These are phyloP conservation scores for Pantherophis vulpinus DNA, from an alignment of 2,797 vertebrate species.

Conservation along the genomic window DNA sequence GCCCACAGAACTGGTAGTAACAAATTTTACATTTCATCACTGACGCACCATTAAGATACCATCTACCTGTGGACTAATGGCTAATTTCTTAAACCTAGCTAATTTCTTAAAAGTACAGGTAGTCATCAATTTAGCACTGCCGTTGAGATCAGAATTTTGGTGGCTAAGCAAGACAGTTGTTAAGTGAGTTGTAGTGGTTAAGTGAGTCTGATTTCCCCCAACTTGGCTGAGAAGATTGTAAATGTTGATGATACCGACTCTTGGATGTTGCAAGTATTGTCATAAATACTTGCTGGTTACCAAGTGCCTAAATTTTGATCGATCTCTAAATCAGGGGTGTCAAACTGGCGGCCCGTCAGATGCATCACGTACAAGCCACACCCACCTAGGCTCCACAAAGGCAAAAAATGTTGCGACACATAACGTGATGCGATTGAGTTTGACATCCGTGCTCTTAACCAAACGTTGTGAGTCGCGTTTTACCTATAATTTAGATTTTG, in stretches of 20 bases:
- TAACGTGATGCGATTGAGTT: too few species aligned
- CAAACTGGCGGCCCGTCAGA: too few species aligned
- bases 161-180: background rate
- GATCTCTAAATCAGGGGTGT: too few species aligned
- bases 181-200: background rate
- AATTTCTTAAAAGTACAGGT: constrained; percentile 39
- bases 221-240: background rate
- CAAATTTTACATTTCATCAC: too few species aligned
- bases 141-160: background rate
- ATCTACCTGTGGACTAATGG: constrained; percentile 11
- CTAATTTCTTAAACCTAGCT: constrained; percentile 29
- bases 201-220: background rate
- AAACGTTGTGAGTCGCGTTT: too few species aligned
- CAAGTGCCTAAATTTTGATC: too few species aligned
- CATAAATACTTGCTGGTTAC: too few species aligned
- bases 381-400: too few species aligned
- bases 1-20: too few species aligned
- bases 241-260: background rate
- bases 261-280: background rate
- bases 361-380: too few species aligned
- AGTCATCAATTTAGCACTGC: background rate
- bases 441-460: background rate
- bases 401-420: too few species aligned
- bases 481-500: constrained; percentile 32
- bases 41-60: background rate